Evolutionary conservation across 2,888 invertebrate species (phyloP), one percentile per base, ranked within the genome.

Genomic region (Drosophila neutralis): DNA sequence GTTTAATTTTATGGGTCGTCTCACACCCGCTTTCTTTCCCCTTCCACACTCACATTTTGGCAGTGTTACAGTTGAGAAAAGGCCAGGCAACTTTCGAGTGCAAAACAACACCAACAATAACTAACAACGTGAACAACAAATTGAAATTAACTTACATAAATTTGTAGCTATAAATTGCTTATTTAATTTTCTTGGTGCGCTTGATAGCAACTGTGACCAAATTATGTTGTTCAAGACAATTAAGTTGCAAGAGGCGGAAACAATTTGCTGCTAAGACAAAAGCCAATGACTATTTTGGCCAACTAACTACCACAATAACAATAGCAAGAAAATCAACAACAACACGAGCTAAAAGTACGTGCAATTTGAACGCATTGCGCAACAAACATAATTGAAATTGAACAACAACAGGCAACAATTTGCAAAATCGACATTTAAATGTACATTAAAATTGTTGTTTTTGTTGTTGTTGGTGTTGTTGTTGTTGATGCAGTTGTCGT

Each of bases 361-460:
- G 87, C 85, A 83, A 87, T 87, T 89, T 79, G 72, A 65, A 85
- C 85, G 85, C 89, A 85, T 85, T 85, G 85, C 85, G 85, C 85
- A 85, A 85, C 85, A 62, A 75, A 65, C 75, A 73, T 82, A 86
- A 86, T 87, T 90, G 83, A 86, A 85, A 88, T 74, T 75, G 80
- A 76, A 76, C 76, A 75, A 65, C 64, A 72, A 78, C 67, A 63
- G 63, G 56, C 87, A 79, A 83, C 84, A 89, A 85, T 84, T 86
- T 86, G 85, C 87, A 81, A 87, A 88, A 89, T 86, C 82, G 84
- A 78, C 86, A 86, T 83, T 90, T 86, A 90, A 88, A 83, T 88
- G 77, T 76, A 72, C 89, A 90, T 82, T 88, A 87, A 79, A 73
- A 63, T 59, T 69, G 68, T 54, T 73, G 63, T 24, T 70, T 66